Conservation (phyloP, 2,113 vertebrate genomes). For the Ursus arctos region DNA sequence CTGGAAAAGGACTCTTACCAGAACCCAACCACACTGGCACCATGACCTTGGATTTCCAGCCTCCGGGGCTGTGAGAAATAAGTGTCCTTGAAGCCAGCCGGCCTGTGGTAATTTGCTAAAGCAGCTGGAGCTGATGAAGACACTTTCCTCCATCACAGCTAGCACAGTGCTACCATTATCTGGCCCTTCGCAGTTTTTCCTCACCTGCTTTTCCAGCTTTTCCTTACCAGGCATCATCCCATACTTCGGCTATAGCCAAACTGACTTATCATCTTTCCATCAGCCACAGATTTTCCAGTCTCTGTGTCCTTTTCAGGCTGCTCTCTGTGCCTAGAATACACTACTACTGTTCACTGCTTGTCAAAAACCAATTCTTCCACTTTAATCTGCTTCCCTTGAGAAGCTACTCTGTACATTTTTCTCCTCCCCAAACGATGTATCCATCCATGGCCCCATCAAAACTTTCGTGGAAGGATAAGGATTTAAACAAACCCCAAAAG, state of each 20-base stretch:
- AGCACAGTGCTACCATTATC: not conserved
- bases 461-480: not conserved
- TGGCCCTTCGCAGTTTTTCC: not conserved
- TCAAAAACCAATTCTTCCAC: not conserved
- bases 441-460: not conserved
- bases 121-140: not conserved
- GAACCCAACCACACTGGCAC: not conserved
- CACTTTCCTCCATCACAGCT: not conserved
- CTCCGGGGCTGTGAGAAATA: not conserved
- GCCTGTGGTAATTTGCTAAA: not conserved
- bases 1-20: not conserved
- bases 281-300: not conserved
- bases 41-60: not conserved
- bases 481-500: not conserved
- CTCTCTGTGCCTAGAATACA: not conserved
- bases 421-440: not conserved
- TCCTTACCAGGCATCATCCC: not conserved
- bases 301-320: not conserved
- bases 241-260: not conserved
- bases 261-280: not conserved
- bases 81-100: not conserved
- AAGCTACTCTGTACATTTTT: not conserved
- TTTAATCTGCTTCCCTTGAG: not conserved
- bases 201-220: not conserved
- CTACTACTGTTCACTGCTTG: not conserved